phyloP scores from a whole-genome alignment of 2,888 invertebrate species.

The Protophormia terraenovae region DNA sequence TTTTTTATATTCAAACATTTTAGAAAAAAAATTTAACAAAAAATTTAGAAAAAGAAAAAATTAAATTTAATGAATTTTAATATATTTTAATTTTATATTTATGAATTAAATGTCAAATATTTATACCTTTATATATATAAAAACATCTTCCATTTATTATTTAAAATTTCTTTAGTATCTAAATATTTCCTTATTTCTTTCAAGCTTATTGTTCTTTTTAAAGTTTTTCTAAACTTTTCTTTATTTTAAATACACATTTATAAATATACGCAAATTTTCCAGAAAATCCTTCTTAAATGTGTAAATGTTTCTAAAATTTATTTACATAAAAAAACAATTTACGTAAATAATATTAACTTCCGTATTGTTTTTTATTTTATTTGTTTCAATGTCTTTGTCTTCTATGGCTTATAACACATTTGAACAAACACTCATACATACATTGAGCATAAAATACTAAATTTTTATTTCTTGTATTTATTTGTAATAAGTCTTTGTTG shows the following conservation, averaged over 20 bases:
- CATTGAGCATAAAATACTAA: neutral
- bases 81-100: too few species aligned
- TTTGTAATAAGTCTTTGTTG: constrained; percentile 23
- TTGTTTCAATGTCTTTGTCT: neutral
- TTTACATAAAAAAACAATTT: constrained; percentile 46
- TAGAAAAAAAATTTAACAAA: too few species aligned
- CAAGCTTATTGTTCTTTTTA: neutral
- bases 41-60: too few species aligned
- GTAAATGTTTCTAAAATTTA: neutral
- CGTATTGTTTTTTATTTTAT: constrained; percentile 24
- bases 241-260: neutral
- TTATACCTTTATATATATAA: neutral
- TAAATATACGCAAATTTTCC: neutral
- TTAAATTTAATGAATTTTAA: too few species aligned
- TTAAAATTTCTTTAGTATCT: neutral
- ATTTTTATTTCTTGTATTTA: constrained; percentile 34
- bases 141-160: neutral
- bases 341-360: constrained; percentile 44
- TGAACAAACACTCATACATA: neutral
- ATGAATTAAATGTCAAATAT: too few species aligned
- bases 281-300: neutral
- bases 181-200: neutral
- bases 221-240: neutral
- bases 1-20: too few species aligned
- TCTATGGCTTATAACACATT: constrained; percentile 16